phyloP scores from a whole-genome alignment of 1,140 invertebrate species.

The Oppia nitens region DNA sequence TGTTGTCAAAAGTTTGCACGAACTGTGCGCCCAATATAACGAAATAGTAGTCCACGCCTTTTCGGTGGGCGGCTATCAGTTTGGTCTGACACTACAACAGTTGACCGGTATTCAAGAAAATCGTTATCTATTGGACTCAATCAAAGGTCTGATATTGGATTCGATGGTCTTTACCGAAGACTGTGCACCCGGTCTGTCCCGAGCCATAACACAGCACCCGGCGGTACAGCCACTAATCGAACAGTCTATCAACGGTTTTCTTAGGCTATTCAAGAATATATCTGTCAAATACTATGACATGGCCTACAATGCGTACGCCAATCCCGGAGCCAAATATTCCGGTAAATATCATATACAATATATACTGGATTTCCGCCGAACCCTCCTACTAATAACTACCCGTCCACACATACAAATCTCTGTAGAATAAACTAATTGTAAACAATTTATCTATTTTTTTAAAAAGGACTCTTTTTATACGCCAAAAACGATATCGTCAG shows the following conservation, averaged over 20 bases:
- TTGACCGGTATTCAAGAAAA: neutral
- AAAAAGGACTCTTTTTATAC: constrained; percentile 54
- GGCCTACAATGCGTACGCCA: neutral
- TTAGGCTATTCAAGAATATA: constrained; percentile 53
- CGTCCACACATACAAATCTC: no score
- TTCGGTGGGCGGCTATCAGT: constrained; percentile 31
- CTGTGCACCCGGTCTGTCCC: constrained; percentile 4
- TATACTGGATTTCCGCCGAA: neutral
- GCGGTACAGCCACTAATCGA: constrained; percentile 18
- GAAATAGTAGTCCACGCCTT: constrained; percentile 67
- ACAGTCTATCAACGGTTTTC: constrained; percentile 42
- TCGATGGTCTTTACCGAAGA: constrained; percentile 14
- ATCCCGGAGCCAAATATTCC: neutral
- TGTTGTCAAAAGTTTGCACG: constrained; percentile 45
- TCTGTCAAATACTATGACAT: constrained; percentile 54
- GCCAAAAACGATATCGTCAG: constrained; percentile 65
- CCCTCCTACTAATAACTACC: neutral
- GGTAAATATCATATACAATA: neutral
- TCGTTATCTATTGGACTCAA: constrained; percentile 5
- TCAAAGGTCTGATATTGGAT: constrained; percentile 7
- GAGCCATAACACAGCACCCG: constrained; percentile 9
- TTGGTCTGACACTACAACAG: constrained; percentile 7
- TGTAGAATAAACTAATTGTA: no score
- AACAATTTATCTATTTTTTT: no score
- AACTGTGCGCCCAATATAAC: constrained; percentile 38